Percentiles rank a stretch among this genome's conserved stretches.
Evolutionary conservation across 2,888 invertebrate species (phyloP).

Genomic region (Pseudolycoriella hygida): DNA sequence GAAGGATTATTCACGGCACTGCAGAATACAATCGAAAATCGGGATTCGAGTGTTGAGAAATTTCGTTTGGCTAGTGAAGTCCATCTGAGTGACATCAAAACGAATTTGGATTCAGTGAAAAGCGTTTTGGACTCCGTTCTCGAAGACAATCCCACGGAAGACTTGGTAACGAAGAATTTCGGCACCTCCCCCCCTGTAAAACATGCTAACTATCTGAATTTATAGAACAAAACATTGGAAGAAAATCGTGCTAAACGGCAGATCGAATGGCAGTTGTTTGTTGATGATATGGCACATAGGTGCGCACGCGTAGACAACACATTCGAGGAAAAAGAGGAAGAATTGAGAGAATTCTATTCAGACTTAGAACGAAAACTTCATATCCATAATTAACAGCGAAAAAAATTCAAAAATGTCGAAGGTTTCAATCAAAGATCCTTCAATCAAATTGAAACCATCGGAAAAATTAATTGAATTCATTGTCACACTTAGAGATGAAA

Average conservation of each 20-base stretch:
- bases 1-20: slow-evolving; percentile 58
- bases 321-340: slow-evolving; percentile 62
- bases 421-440: slow-evolving; percentile 42
- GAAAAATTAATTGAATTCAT: slow-evolving; percentile 36
- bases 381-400: slow-evolving; percentile 30
- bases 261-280: slow-evolving; percentile 53
- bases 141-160: slow-evolving; percentile 36
- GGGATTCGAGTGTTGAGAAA: slow-evolving; percentile 52
- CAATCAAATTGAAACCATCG: slow-evolving; percentile 45
- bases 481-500: slow-evolving; percentile 22
- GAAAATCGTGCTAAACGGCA: slow-evolving; percentile 34
- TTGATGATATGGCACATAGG: slow-evolving; percentile 59
- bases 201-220: slow-evolving; percentile 9
- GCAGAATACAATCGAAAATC: slow-evolving; percentile 59
- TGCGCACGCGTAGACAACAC: slow-evolving; percentile 59
- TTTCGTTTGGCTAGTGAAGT: slow-evolving; percentile 42
- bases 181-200: too few species aligned
- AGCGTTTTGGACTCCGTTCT: slow-evolving; percentile 42
- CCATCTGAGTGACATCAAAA: slow-evolving; percentile 41
- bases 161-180: slow-evolving; percentile 30
- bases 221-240: slow-evolving; percentile 31
- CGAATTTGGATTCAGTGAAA: slow-evolving; percentile 46
- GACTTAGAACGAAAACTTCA: slow-evolving; percentile 57
- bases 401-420: slow-evolving; percentile 25
- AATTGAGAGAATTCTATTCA: slow-evolving; percentile 53